Evolutionary conservation across 1,140 invertebrate species (phyloP).

Genomic region (Drosophila takahashii): DNA sequence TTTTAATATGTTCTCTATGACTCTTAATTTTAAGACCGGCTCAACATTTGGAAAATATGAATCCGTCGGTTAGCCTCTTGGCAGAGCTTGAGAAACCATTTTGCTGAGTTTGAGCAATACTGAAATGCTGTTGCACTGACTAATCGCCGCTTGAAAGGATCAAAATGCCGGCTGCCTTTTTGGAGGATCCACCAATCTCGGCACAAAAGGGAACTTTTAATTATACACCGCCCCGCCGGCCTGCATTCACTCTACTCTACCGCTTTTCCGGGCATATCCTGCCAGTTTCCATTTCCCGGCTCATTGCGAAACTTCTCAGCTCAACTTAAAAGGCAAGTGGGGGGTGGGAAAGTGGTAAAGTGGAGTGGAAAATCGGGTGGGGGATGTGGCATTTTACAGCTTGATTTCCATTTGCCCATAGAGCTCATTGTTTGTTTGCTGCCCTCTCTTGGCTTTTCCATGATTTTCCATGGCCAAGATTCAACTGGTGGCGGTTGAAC

Average conservation of each 20-base stretch:
- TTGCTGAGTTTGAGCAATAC: not conserved
- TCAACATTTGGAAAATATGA: not conserved
- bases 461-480: not conserved
- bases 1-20: not conserved
- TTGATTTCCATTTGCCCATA: slow-evolving; percentile 67
- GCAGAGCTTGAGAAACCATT: not conserved
- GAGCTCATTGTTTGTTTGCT: slow-evolving; percentile 54
- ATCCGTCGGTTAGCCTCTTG: not conserved
- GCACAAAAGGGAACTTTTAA: slow-evolving; percentile 51
- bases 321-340: slow-evolving; percentile 35
- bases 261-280: slow-evolving; percentile 40
- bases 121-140: not conserved
- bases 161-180: not conserved
- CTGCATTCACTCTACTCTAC: not conserved
- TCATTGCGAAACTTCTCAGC: slow-evolving; percentile 51
- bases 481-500: slow-evolving; percentile 36
- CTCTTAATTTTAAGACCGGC: too few relatives aligned
- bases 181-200: slow-evolving; percentile 9
- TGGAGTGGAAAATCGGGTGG: not conserved
- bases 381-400: slow-evolving; percentile 55
- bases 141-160: not conserved
- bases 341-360: slow-evolving; percentile 12
- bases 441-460: not conserved
- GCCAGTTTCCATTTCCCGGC: slow-evolving; percentile 50
- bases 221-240: slow-evolving; percentile 30